phyloP scores from a whole-genome alignment of 2,888 invertebrate genomes.

The Caenorhabditis doughertyi region DNA sequence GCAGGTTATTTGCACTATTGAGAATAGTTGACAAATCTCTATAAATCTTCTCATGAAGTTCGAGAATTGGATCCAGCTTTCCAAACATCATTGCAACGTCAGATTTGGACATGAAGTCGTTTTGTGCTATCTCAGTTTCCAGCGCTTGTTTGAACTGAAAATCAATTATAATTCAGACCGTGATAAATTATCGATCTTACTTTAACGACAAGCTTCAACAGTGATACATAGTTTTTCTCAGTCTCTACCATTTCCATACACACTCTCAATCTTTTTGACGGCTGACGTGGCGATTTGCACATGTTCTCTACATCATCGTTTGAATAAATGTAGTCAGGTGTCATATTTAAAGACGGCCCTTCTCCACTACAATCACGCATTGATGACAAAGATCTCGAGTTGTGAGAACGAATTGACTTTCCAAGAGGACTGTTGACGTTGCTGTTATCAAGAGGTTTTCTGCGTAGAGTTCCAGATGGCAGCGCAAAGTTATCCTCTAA shows the following conservation, averaged over 20 bases:
- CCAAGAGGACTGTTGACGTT: constrained; percentile 48
- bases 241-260: constrained; percentile 95
- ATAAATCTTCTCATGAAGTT: constrained; percentile 89
- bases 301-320: constrained; percentile 71
- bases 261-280: constrained; percentile 87
- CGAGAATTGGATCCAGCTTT: constrained; percentile 89
- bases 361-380: constrained; percentile 63
- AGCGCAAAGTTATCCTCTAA: constrained; percentile 90
- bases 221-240: constrained; percentile 97
- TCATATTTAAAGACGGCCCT: constrained; percentile 62
- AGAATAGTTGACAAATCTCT: constrained; percentile 86
- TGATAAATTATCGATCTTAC: constrained; percentile 83
- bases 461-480: constrained; percentile 50
- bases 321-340: constrained; percentile 71
- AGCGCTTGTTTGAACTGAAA: constrained; percentile 92
- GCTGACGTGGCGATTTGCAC: constrained; percentile 67
- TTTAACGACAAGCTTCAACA: constrained; percentile 93
- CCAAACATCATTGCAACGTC: constrained; percentile 74
- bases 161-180: not conserved
- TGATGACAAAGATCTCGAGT: constrained; percentile 58
- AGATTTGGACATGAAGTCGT: constrained; percentile 84
- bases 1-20: constrained; percentile 87
- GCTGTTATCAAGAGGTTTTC: constrained; percentile 45
- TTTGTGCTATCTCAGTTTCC: constrained; percentile 91
- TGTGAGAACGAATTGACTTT: constrained; percentile 44